Conservation (phyloP, 2,113 vertebrate genomes). For the Eudyptes chrysolophus region DNA sequence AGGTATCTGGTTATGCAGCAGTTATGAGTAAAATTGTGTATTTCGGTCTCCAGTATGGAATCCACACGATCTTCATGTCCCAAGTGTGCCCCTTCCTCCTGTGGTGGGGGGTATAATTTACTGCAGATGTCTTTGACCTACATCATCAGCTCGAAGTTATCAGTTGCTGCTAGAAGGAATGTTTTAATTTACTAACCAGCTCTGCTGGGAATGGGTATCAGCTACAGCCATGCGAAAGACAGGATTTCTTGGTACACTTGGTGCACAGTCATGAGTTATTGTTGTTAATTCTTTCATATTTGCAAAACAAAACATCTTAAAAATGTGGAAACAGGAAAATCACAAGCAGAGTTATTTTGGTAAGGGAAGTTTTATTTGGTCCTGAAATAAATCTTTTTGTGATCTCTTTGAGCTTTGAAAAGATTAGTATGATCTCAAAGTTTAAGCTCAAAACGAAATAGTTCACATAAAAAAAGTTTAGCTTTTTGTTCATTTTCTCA, state of each 20-base stretch:
- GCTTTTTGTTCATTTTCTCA: neutral
- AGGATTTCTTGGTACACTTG: neutral
- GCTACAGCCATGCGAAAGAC: neutral
- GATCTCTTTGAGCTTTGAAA: neutral
- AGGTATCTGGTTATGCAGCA: neutral
- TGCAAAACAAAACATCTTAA: neutral
- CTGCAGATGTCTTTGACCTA: constrained; percentile 47
- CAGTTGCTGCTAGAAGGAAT: constrained; percentile 34
- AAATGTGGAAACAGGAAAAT: neutral
- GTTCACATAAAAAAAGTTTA: neutral
- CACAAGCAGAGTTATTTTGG: neutral
- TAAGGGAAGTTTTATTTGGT: neutral
- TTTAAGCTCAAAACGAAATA: neutral
- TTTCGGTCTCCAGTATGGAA: neutral
- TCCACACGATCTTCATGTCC: neutral
- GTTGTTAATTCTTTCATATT: neutral
- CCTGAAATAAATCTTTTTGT: neutral
- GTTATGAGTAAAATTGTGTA: neutral
- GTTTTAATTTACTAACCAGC: constrained; percentile 47
- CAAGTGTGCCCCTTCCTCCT: neutral
- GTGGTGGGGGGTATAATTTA: neutral
- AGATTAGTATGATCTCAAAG: neutral
- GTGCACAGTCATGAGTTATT: neutral
- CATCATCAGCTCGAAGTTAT: constrained; percentile 29
- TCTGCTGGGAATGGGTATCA: constrained; percentile 2